Base-by-base conservation (phyloP, 2,888 invertebrate species). In the Polia nebulosa region DNA sequence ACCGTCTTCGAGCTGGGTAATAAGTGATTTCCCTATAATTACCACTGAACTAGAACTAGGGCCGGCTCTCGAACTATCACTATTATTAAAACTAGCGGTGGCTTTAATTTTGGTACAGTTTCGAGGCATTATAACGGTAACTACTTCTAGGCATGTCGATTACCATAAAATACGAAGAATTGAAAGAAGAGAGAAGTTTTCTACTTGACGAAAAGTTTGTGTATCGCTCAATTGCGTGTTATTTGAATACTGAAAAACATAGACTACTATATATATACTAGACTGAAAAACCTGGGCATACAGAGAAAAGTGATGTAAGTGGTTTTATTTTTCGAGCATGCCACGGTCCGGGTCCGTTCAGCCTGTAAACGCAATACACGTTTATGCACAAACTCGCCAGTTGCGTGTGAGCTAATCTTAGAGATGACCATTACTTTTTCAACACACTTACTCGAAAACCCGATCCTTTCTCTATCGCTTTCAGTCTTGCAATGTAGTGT, bases 21-120 rank as follows among this genome's bases (percentile, higher is more conserved):
- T 73, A 61, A 62, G 71, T 77, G 72, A 77, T 77, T 71, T 74
- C 29, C 29, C 47, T 77, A 58, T 76, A 70, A 77, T 71, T 74
- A 62, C 57, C 11, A 36, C 57, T 53, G 47, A 57, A 53, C 63
- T 77, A 36, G 41, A 71, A 53, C 78, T 61, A 77, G 62, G 53
- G 72, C 36, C 41, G 57, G 51, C 53, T 32, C 62, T 57, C 34
- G 25, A 57, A 60, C 60, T 70, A 41, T 76, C 11, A 22, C 41
- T 47, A 53, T 20, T 58, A 57, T 56, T 65, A 13, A 53, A 66
- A 45, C 11, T 27, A 32, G 17, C 17, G 25, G 17, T 74, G 15
- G 29, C 7, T 66, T 25, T 52, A 44, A 56, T 44, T 56, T 66
- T n/a, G 20, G 25, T 32, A 27, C 0, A 6, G 20, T 56, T 51